Evolutionary conservation across 2,113 vertebrate species (phyloP).

Genomic region (Takifugu bimaculatus): DNA sequence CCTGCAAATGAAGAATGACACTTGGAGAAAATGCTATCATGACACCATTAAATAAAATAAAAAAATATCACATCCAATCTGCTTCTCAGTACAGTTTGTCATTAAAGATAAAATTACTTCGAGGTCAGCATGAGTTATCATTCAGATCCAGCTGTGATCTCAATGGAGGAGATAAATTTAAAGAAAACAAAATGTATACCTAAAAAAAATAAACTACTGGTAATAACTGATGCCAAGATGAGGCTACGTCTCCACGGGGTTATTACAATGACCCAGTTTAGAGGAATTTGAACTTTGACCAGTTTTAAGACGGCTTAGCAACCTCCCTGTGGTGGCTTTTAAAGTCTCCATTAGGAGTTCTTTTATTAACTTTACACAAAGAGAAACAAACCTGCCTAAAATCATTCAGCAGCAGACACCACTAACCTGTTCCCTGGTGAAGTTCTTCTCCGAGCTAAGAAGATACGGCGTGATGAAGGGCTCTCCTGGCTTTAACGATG

Average conservation of each 20-base stretch:
- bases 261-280: slow-evolving; percentile 39
- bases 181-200: no score
- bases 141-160: no score
- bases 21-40: background rate
- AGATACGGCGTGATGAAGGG: slow-evolving; percentile 86
- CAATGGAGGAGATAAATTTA: no score
- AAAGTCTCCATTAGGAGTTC: background rate
- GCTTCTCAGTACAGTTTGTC: no score
- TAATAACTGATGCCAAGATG: background rate
- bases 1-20: slow-evolving; percentile 63
- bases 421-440: slow-evolving; percentile 78
- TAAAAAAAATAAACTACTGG: no score
- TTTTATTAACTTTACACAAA: background rate
- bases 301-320: slow-evolving; percentile 20
- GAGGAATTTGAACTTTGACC: slow-evolving; percentile 72
- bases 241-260: background rate
- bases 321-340: slow-evolving; percentile 9
- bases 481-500: slow-evolving; percentile 82
- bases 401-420: background rate
- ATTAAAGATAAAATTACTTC: no score
- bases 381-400: background rate
- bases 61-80: no score
- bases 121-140: no score
- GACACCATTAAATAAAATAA: no score
- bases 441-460: slow-evolving; percentile 79